Base-by-base conservation (phyloP, 2,888 invertebrate genomes). In the Leucophenga montana region DNA sequence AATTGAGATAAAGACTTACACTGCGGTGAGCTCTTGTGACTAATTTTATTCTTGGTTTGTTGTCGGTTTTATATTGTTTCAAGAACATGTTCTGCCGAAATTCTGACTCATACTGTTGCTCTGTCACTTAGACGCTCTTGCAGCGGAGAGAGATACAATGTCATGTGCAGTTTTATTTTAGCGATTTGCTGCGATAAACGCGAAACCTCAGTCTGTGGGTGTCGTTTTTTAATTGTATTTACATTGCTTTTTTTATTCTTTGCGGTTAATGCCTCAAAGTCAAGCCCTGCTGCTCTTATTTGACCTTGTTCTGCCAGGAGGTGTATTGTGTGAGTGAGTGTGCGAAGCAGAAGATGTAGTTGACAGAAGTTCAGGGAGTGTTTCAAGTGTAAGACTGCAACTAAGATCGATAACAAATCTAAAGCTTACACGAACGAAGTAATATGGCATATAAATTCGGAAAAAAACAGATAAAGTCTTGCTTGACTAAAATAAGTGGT, bases 1-100 rank as follows among this genome's bases (percentile, higher is more conserved):
- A 59, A 59, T 61, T 61, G 61, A 61, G 61, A 61, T 61, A 61
- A 61, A 61, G 61, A 44, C 33, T 59, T 61, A 33, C 44, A 31
- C 61, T 61, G 16, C 61, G 9, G 39, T 18, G 33, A 4, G 14
- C 14, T 20, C 57, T 31, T 57, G 31, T 57, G 61, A 61, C 33
- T 39, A 39, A 39, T 50, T 18, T 50, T 14, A 50, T 50, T 50
- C 16, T 50, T 50, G 50, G 6, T n/a, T 48, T 13, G 5, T n/a
- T n/a, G n/a, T n/a, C n/a, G n/a, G n/a, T 18, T 50, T 50, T 50
- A 2, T 50, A 50, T 50, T 50, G 50, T 50, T 50, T 50, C 13
- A 48, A 20, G 39, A 64, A 64, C 46, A 48, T 48, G 46, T 64
- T 64, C 46, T 64, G n/a, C 62, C 39, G 46, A 64, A 64, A 46